A percentile compares a stretch with the other conserved stretches of the same genome.
phyloP scores from a whole-genome alignment of 2,113 vertebrate genomes.

The Progne subis region DNA sequence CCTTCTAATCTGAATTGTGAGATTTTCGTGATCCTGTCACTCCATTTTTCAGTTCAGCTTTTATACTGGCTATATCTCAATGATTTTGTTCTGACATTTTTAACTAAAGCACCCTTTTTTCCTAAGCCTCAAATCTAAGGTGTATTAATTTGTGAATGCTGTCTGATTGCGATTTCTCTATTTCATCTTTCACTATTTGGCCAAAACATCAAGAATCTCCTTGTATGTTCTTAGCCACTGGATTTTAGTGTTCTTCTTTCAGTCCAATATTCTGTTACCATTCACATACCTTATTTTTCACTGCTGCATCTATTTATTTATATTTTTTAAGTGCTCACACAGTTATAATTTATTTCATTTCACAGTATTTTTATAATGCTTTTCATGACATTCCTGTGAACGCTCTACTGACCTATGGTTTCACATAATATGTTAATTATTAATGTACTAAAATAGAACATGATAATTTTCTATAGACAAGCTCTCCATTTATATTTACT shows the following conservation, averaged over 20 bases:
- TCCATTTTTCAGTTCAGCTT: not conserved
- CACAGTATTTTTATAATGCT: not conserved
- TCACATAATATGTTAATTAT: not conserved
- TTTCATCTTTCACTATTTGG: not conserved
- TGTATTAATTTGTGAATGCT: not conserved
- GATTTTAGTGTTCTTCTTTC: not conserved
- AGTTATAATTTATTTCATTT: not conserved
- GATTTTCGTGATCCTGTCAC: not conserved
- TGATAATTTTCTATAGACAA: not conserved
- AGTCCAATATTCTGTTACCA: not conserved
- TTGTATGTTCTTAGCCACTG: not conserved
- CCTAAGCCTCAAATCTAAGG: not conserved
- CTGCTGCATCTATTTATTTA: not conserved
- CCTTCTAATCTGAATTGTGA: not conserved
- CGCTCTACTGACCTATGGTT: not conserved
- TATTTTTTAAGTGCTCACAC: not conserved
- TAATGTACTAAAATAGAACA: not conserved
- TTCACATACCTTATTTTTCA: not conserved
- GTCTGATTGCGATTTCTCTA: not conserved
- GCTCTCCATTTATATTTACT: not conserved
- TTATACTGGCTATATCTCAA: not conserved
- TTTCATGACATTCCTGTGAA: not conserved
- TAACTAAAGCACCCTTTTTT: not conserved
- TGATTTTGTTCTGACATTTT: not conserved
- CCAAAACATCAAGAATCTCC: not conserved